Evolutionary conservation across 2,113 vertebrate genomes (phyloP).

Genomic region (Embiotoca jacksoni): DNA sequence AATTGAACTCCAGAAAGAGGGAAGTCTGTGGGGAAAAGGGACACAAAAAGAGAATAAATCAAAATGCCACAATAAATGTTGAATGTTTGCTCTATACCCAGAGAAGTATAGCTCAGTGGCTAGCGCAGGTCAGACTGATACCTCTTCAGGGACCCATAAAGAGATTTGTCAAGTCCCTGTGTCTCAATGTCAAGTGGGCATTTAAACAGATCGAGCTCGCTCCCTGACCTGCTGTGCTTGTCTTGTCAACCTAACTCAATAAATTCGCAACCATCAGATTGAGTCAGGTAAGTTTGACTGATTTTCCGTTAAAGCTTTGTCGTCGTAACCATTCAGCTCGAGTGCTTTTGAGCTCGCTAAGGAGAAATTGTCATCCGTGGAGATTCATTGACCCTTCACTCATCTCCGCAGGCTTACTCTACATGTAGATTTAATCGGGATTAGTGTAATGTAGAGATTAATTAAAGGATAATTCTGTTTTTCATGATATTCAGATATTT

Average conservation of each 20-base stretch:
- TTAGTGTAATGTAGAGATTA: conserved; percentile 58
- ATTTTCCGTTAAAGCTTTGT: conserved; percentile 33
- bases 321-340: conserved; percentile 21
- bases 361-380: conserved; percentile 29
- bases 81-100: conserved; percentile 57
- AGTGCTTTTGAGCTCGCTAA: conserved; percentile 23
- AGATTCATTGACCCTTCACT: conserved; percentile 57
- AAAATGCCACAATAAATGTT: conserved; percentile 67
- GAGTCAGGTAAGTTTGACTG: conserved; percentile 42
- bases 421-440: conserved; percentile 50
- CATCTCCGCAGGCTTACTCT: conserved; percentile 31
- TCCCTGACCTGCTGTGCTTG: conserved; percentile 57
- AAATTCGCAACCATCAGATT: conserved; percentile 40
- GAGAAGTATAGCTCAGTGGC: conserved; percentile 33
- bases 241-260: conserved; percentile 64
- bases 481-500: conserved; percentile 21
- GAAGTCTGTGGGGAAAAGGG: conserved; percentile 23
- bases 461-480: conserved; percentile 60
- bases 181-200: conserved; percentile 64
- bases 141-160: conserved; percentile 66
- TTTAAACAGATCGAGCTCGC: conserved; percentile 61
- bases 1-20: conserved; percentile 52
- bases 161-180: conserved; percentile 68
- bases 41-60: conserved; percentile 60
- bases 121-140: conserved; percentile 61